Evolutionary conservation across 2,113 vertebrate species (phyloP).

Genomic region (Lamprotornis superbus): DNA sequence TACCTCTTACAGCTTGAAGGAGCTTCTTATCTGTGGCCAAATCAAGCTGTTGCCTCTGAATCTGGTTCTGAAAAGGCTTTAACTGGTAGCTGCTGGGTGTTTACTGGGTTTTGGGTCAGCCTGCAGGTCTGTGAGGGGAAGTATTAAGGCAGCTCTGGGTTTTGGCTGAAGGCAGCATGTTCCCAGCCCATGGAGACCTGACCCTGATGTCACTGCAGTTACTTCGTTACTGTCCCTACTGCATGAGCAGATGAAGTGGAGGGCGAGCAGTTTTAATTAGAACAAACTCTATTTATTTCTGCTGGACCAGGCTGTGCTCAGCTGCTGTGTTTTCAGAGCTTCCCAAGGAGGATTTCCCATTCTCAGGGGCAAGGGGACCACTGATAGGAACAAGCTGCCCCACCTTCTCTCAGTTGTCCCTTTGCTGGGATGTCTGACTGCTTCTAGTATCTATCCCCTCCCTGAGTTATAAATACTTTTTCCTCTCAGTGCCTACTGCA

Average conservation of each 20-base stretch:
- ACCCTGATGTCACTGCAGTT: neutral
- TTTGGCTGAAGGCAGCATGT: neutral
- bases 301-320: neutral
- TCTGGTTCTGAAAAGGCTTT: neutral
- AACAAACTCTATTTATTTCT: neutral
- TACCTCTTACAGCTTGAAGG: neutral
- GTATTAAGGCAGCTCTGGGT: neutral
- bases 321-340: neutral
- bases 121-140: neutral
- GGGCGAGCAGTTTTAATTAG: neutral
- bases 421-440: neutral
- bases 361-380: neutral
- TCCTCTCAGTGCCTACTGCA: neutral
- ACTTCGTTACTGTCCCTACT: neutral
- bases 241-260: rapidly evolving
- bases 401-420: neutral
- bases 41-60: neutral
- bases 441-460: neutral
- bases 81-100: neutral
- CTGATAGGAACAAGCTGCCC: rapidly evolving
- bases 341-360: neutral
- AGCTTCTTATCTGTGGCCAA: neutral
- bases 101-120: neutral
- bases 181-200: neutral
- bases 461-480: constrained; percentile 51